Percentiles rank a stretch among this genome's conserved stretches.
Evolutionary conservation across 2,113 vertebrate genomes (phyloP).

Genomic region (Dissostichus mawsoni): DNA sequence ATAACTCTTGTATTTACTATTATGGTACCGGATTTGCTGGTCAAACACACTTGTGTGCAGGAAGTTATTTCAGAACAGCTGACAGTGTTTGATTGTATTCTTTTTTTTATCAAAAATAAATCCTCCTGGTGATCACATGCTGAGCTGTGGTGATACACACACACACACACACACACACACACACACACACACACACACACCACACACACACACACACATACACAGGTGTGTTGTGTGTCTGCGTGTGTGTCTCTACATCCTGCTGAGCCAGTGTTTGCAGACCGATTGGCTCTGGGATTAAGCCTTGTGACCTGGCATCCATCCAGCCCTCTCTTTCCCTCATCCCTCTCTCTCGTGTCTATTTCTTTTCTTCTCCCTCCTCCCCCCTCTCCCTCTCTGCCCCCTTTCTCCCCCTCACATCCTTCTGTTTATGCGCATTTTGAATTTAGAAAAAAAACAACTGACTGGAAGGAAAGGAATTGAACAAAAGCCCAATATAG

Average conservation of each 20-base stretch:
- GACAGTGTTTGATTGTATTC: slow-evolving; percentile 25
- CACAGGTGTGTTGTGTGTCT: slow-evolving; percentile 50
- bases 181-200: slow-evolving; percentile 26
- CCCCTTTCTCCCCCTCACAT: neutral
- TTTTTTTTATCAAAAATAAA: slow-evolving; percentile 27
- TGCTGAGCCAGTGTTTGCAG: slow-evolving; percentile 74
- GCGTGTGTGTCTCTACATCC: slow-evolving; percentile 57
- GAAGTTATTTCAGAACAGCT: slow-evolving; percentile 6
- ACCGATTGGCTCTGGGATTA: slow-evolving; percentile 67
- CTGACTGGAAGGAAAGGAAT: slow-evolving; percentile 1
- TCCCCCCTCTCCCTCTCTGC: neutral
- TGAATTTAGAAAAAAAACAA: slow-evolving; percentile 6
- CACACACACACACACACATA: slow-evolving; percentile 14
- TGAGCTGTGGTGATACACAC: slow-evolving; percentile 25
- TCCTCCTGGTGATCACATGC: slow-evolving; percentile 29
- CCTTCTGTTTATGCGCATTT: slow-evolving; percentile 48
- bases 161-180: slow-evolving; percentile 27
- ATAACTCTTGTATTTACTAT: neutral
- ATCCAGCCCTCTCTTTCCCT: slow-evolving; percentile 52
- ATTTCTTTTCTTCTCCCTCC: neutral
- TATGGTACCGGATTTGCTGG: neutral
- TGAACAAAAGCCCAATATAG: neutral
- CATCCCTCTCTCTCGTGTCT: slow-evolving; percentile 2
- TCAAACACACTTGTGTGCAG: neutral
- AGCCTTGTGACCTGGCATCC: slow-evolving; percentile 73